Evolutionary conservation across 2,888 invertebrate genomes (phyloP), one percentile per base, ranked within the genome.

Genomic region (Apotomis betuletana): DNA sequence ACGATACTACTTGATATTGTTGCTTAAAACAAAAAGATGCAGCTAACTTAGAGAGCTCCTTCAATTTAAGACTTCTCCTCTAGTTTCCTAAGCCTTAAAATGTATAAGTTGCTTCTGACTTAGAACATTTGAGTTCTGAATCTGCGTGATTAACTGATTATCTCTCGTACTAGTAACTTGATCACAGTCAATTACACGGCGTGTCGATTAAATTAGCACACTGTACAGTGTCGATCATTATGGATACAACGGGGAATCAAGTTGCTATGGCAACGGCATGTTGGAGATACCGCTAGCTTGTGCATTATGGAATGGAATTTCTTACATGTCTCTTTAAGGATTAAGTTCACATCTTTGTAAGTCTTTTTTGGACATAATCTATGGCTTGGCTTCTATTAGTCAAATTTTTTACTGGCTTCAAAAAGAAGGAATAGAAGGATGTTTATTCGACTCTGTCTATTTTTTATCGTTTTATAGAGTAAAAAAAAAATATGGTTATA

Each of bases 81-180:
- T 3, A 63, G 4, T 52, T 5, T 3, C 1, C 3, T 38, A 52
- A 54, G 52, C 13, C 10, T 63, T 5, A 10, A 55, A 54, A 12
- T 44, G 6, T n/a, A 36, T n/a, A 51, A 13, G 10, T 49, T 3
- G 12, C 12, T 1, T 46, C 0, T 0, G 10, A 44, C 8, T 13
- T 64, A n/a, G 15, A 15, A 41, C 63, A 41, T 15, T 54, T 54
- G 9, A 54, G 63, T 64, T 44, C 63, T 41, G 5, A 6, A 6
- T 38, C 10, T 44, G 2, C 8, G 4, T 54, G 41, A 64, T 64
- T 64, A 64, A 44, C 64, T 54, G 44, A 63, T 63, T 63, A 63
- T 54, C 54, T 64, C 41, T 13, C 52, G 54, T 41, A 49, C 49
- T 49, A 63, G 52, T 58, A 57, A 27, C 62, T 15, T 15, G 15